Conservation (phyloP, 1,140 invertebrate genomes). For the Cepaea nemoralis region DNA sequence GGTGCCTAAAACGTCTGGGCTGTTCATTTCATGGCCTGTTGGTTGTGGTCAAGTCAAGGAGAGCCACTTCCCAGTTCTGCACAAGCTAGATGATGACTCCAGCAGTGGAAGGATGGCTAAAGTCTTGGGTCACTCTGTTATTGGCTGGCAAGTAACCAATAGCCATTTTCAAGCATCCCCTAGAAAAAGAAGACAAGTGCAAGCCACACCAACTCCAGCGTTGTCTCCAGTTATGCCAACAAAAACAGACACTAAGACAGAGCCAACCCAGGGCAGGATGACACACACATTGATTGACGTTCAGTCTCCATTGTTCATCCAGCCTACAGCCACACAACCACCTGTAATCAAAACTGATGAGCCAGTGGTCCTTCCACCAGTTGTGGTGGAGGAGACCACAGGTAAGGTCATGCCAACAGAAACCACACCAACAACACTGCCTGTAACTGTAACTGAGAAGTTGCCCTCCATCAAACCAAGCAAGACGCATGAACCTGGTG, state of each 20-base stretch:
- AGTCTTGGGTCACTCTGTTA: conserved; percentile 77
- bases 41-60: conserved; percentile 78
- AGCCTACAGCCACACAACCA: conserved; percentile 45
- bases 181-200: conserved; percentile 48
- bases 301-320: conserved; percentile 37
- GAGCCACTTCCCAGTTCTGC: conserved; percentile 75
- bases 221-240: conserved; percentile 53
- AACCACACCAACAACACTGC: neutral
- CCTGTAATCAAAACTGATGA: conserved; percentile 43
- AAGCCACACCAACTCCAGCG: conserved; percentile 53
- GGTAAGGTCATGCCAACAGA: neutral
- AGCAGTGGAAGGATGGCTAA: conserved; percentile 78
- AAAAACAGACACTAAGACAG: conserved; percentile 44
- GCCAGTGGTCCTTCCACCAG: conserved; percentile 3
- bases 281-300: conserved; percentile 44
- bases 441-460: neutral
- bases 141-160: conserved; percentile 78
- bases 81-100: conserved; percentile 76
- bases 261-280: conserved; percentile 44
- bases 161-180: conserved; percentile 69
- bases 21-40: conserved; percentile 77
- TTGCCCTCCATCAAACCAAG: conserved; percentile 50
- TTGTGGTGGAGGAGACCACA: neutral
- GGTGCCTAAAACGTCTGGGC: conserved; percentile 72
- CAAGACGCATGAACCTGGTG: conserved; percentile 37